Conservation (phyloP, 2,888 invertebrate species). For the Amiota mariae region DNA sequence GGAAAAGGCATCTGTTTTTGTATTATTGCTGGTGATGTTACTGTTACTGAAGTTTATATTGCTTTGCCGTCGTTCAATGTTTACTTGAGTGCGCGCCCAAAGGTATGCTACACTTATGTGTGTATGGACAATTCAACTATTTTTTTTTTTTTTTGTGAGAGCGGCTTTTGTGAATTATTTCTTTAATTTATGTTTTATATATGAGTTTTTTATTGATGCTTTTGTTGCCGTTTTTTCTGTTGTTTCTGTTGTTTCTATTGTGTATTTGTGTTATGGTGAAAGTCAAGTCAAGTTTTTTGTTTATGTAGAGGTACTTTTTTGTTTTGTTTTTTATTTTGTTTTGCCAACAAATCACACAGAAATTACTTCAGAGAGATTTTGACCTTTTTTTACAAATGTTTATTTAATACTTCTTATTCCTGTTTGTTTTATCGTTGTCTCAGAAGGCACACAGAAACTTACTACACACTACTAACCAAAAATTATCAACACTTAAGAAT, state of each 20-base stretch:
- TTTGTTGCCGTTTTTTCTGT: neutral
- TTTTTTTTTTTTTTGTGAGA: neutral
- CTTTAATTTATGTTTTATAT: conserved; percentile 4
- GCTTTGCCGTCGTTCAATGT: neutral
- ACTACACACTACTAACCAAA: too few relatives aligned
- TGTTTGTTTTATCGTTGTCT: conserved; percentile 3
- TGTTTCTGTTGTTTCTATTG: neutral
- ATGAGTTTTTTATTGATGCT: neutral
- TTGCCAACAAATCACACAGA: too few relatives aligned
- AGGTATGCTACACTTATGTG: conserved; percentile 17
- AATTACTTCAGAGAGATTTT: neutral
- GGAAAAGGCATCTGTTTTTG: neutral
- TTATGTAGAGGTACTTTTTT: too few relatives aligned
- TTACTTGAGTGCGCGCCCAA: conserved; percentile 11
- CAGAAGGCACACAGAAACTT: neutral
- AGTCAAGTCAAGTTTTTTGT: too few relatives aligned
- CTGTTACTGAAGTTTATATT: neutral
- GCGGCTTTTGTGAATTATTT: neutral
- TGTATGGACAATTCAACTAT: too few relatives aligned
- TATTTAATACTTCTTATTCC: neutral
- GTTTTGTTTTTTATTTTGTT: neutral
- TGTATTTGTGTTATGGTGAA: neutral
- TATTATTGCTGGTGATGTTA: neutral
- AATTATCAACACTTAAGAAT: too few relatives aligned
- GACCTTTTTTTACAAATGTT: neutral